These are phyloP conservation scores for Scaptomyza caliginosa DNA, from an alignment of 2,888 invertebrate species.

Conservation along the genomic window DNA sequence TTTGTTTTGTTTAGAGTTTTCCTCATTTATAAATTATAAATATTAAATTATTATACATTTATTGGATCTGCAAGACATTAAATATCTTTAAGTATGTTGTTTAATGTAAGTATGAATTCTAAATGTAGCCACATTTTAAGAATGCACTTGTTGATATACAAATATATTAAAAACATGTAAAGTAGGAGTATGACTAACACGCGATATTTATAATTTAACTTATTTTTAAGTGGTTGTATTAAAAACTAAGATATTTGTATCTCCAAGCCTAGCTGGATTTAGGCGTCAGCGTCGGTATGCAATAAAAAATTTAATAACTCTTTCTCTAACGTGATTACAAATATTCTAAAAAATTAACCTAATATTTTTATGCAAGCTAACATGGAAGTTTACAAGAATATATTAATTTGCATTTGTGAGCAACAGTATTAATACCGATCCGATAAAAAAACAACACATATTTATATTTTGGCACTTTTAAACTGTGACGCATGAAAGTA, in stretches of 20 bases:
- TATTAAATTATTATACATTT: no score
- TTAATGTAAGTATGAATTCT: no score
- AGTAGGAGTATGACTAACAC: background rate
- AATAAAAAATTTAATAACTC: background rate
- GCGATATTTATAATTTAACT: background rate
- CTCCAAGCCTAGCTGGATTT: no score
- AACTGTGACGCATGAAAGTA: slow-evolving; percentile 27
- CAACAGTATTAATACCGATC: background rate
- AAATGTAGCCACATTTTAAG: no score
- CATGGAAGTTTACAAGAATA: background rate
- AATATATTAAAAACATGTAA: background rate
- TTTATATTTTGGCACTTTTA: background rate
- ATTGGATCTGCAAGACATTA: no score
- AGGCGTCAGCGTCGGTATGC: no score
- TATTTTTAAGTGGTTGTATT: no score
- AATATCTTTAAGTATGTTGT: no score
- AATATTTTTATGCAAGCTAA: background rate
- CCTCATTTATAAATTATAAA: no score
- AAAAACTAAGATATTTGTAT: no score
- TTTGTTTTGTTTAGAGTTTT: background rate
- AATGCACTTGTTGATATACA: background rate
- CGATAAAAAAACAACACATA: background rate
- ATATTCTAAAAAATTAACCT: background rate
- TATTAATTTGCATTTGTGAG: background rate
- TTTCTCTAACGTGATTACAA: background rate